Base-by-base conservation (phyloP, 2,113 vertebrate species). In the Glaucidium brasilianum region DNA sequence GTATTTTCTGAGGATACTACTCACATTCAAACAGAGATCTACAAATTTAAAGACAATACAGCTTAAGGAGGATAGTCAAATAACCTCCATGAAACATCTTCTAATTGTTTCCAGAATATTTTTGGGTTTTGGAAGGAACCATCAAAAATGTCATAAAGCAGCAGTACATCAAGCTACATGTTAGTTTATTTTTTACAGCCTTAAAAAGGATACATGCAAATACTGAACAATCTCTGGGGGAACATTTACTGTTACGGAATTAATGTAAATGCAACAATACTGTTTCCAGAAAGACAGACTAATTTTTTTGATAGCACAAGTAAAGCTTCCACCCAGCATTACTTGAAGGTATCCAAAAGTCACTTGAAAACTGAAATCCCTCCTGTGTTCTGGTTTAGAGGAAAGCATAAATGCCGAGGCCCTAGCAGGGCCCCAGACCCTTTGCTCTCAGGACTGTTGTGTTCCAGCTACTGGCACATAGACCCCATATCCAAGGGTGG, bases 21-120 rank as follows among this genome's bases (percentile, higher is more conserved):
- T 95, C 81, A 92, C 11, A 60, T 56, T 72, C 49, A 88, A 84
- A 92, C 41, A 53, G 76, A 86, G 3, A 69, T n/a, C 58, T 68
- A 74, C 39, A 68, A 83, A 93, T 91, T 88, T 88, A 53, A 91
- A 94, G 49, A 72, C 21, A 88, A 43, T 25, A 78, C 15, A 74
- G 66, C 72, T 86, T 85, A 78, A 95, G 71, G 18, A 82, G 58
- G 58, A 94, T 13, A 67, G 74, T 74, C 32, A 78, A 95, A 96
- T 47, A 88, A 8, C 22, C 49, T 80, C 41, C 66, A 35, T 56
- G 34, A 41, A 92, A 80, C 39, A 3, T 75, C 41, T 90, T 73
- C 59, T 49, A 89, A 74, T 58, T 49, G 27, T 95, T 95, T 91
- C 81, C 68, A 94, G 27, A 67, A 74, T 63, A 92, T 37, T 92